Percentiles rank a stretch among this genome's conserved stretches.
Evolutionary conservation across 2,113 vertebrate genomes (phyloP).

Genomic region (Pteruthius melanotis): DNA sequence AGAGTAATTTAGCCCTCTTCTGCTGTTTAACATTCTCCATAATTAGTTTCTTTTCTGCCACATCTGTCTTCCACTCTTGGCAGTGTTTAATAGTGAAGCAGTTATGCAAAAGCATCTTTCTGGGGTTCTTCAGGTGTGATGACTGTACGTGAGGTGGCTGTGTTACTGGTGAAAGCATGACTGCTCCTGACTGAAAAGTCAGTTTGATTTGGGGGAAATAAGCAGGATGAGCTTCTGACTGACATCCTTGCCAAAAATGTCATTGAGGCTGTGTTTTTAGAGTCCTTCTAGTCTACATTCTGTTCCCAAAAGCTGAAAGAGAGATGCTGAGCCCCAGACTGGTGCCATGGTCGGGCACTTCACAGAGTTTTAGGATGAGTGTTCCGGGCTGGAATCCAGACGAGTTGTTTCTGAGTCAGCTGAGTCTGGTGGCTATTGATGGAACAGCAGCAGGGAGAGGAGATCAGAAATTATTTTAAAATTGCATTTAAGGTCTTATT

Average conservation of each 20-base stretch:
- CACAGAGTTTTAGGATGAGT: background rate
- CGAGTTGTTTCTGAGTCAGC: background rate
- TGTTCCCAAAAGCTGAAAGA: background rate
- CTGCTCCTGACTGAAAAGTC: background rate
- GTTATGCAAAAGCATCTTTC: background rate
- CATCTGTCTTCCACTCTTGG: background rate
- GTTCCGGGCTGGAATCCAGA: background rate
- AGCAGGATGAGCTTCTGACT: background rate
- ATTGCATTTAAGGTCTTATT: background rate
- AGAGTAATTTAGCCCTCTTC: background rate
- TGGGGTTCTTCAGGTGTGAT: background rate
- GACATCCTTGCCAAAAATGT: background rate
- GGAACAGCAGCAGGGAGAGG: background rate
- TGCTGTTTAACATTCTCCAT: background rate
- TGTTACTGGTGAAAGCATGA: background rate
- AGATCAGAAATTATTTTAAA: background rate
- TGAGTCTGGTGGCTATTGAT: background rate
- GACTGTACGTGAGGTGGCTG: background rate
- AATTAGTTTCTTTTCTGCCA: background rate
- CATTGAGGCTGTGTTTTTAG: background rate
- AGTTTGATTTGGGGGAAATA: background rate
- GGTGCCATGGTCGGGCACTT: rapidly evolving
- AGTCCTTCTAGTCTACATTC: background rate
- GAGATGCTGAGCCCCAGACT: background rate
- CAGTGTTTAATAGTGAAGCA: background rate